Conservation (phyloP, 2,797 vertebrate species). For the Lindbergichthys nudifrons region DNA sequence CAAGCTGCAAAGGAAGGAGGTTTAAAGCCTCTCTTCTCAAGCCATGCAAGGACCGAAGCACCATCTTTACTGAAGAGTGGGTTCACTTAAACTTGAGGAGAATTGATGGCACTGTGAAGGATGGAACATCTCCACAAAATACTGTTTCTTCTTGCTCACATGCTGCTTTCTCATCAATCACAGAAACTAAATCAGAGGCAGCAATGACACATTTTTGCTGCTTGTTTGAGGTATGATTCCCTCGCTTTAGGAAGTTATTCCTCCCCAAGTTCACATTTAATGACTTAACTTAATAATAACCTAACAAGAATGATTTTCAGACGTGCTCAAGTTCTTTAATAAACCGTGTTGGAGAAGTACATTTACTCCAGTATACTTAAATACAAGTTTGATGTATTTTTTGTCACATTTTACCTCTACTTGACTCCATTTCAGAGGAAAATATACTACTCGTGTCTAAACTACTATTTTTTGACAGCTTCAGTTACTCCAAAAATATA, state of each 20-base stretch:
- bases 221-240: slow-evolving; percentile 36
- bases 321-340: neutral
- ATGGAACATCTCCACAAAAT: slow-evolving; percentile 1
- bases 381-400: neutral
- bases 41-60: neutral
- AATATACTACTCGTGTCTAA: neutral
- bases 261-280: neutral
- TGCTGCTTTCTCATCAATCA: slow-evolving; percentile 12
- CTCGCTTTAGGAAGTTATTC: neutral
- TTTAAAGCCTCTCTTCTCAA: neutral
- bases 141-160: neutral
- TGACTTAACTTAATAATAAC: neutral
- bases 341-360: too few species aligned
- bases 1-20: slow-evolving; percentile 13
- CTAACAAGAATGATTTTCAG: neutral
- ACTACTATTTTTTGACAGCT: neutral
- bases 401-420: neutral
- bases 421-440: neutral
- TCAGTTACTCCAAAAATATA: neutral
- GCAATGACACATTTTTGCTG: neutral
- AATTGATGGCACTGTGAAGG: neutral
- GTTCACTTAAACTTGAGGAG: neutral
- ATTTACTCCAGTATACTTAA: too few species aligned
- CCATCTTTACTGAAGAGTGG: neutral
- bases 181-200: neutral